These are phyloP conservation scores for Philereme transversata DNA, from an alignment of 2,888 invertebrate species.

Conservation along the genomic window DNA sequence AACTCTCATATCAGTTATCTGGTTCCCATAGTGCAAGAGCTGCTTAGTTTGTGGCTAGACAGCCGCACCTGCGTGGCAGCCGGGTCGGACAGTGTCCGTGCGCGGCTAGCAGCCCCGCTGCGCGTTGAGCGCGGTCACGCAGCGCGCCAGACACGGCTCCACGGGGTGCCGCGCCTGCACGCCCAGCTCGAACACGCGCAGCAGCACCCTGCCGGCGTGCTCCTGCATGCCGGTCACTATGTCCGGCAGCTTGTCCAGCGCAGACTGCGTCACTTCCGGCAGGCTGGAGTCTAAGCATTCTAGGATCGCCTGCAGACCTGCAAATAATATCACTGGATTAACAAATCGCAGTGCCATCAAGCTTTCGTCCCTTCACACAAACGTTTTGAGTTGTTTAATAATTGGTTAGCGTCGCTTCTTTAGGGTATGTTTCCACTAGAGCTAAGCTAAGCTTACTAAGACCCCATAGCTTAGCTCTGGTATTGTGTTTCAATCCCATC, in stretches of 20 bases:
- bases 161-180: conserved; percentile 91
- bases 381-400: too few species aligned
- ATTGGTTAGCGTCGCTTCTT: too few species aligned
- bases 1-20: too few species aligned
- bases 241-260: conserved; percentile 92
- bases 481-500: too few species aligned
- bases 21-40: too few species aligned
- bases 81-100: not conserved
- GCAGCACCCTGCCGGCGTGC: conserved; percentile 90
- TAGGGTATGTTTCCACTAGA: too few species aligned
- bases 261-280: conserved; percentile 90
- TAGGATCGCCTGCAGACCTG: conserved; percentile 90
- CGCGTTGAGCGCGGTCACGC: conserved; percentile 91
- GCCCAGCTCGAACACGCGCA: conserved; percentile 92
- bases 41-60: too few species aligned
- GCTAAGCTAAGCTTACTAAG: too few species aligned
- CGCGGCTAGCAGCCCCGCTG: conserved; percentile 92
- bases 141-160: conserved; percentile 89
- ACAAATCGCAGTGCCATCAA: too few species aligned
- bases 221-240: conserved; percentile 93
- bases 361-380: too few species aligned
- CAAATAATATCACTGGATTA: not conserved
- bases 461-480: too few species aligned
- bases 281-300: conserved; percentile 92
- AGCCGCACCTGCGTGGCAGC: not conserved